Percentiles rank a stretch among this genome's conserved stretches.
Evolutionary conservation across 2,888 invertebrate genomes (phyloP).

Genomic region (Neelides folsomi): DNA sequence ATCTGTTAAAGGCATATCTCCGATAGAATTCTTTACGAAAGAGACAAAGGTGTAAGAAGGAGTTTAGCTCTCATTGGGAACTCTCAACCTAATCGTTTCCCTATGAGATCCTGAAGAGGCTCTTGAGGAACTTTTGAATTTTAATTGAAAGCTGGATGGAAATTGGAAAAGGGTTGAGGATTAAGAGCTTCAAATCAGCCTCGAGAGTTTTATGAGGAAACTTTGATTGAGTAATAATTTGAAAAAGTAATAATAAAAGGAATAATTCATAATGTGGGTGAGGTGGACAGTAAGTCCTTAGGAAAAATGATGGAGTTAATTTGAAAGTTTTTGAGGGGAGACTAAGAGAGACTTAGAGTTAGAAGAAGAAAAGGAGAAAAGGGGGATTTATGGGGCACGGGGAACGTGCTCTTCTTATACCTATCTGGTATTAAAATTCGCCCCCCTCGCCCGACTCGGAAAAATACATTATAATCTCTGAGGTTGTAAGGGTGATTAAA

Average conservation of each 20-base stretch:
- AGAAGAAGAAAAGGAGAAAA: conserved; percentile 11
- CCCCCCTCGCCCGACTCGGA: conserved; percentile 9
- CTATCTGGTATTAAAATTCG: conserved; percentile 31
- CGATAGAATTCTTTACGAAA: too few relatives aligned
- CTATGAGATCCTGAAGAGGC: conserved; percentile 5
- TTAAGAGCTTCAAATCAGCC: not conserved
- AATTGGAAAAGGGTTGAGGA: too few relatives aligned
- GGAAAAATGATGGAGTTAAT: conserved; percentile 32
- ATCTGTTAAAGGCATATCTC: too few relatives aligned
- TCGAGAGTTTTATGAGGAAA: conserved; percentile 10
- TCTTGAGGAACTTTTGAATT: not conserved
- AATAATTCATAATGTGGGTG: conserved; percentile 6
- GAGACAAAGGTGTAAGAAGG: too few relatives aligned
- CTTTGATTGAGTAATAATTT: conserved; percentile 14
- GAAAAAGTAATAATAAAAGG: conserved; percentile 10
- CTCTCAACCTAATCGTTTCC: not conserved
- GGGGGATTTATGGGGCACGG: conserved; percentile 18
- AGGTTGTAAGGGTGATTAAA: conserved; percentile 27
- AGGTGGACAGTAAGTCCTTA: conserved; percentile 3
- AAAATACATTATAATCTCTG: conserved; percentile 33
- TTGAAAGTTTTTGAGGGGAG: conserved; percentile 29
- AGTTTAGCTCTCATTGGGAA: too few relatives aligned
- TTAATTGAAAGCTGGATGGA: too few relatives aligned
- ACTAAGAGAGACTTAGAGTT: conserved; percentile 24
- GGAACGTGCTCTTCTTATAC: conserved; percentile 31